Percentiles rank a stretch among this genome's conserved stretches.
phyloP scores from a whole-genome alignment of 2,113 vertebrate species.

The Paracanthobrama guichenoti region DNA sequence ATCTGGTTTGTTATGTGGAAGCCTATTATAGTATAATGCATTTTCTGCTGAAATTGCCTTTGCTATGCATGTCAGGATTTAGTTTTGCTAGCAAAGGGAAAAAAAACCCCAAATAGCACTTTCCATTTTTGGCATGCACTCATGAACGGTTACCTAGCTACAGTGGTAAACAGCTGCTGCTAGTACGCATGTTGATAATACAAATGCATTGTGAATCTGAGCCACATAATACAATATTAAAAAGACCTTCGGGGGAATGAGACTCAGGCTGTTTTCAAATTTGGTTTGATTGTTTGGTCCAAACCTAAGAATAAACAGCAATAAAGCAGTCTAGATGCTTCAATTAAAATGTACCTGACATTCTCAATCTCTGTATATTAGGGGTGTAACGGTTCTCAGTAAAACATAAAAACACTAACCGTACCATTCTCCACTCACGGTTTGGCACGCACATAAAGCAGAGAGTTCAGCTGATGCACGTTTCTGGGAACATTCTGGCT shows the following conservation, averaged over 20 bases:
- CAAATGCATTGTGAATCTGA: background rate
- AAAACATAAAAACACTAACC: too few species aligned
- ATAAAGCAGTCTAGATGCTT: background rate
- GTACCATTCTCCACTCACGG: too few species aligned
- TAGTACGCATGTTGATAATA: background rate
- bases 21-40: slow-evolving; percentile 4
- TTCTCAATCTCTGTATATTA: background rate
- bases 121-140: slow-evolving; percentile 12
- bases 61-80: background rate
- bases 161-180: background rate
- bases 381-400: too few species aligned
- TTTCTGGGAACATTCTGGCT: too few species aligned
- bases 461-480: too few species aligned
- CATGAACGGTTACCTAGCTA: background rate
- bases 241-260: background rate
- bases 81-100: background rate
- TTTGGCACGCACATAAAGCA: too few species aligned
- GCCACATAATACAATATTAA: background rate
- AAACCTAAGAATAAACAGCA: too few species aligned
- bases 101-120: background rate
- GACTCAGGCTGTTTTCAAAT: too few species aligned
- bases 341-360: background rate
- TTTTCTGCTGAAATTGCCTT: slow-evolving; percentile 4
- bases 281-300: too few species aligned
- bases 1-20: background rate